Evolutionary conservation across 2,888 invertebrate species (phyloP).

Genomic region (Carcina quercana): DNA sequence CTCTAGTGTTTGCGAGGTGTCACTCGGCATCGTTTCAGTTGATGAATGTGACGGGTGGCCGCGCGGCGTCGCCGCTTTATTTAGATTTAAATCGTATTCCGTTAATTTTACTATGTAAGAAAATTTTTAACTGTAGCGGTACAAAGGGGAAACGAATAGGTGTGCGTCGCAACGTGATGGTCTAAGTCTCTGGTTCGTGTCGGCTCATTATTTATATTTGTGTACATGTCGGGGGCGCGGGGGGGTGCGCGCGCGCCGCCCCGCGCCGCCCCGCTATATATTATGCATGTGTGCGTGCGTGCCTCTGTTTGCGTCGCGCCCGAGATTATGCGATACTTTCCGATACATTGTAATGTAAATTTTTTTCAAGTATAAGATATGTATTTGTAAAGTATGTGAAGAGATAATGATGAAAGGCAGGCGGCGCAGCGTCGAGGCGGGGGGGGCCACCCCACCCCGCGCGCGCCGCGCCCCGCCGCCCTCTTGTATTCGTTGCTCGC

Average conservation of each 20-base stretch:
- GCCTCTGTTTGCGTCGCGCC: constrained; percentile 31
- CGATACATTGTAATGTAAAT: constrained; percentile 68
- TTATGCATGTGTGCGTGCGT: constrained; percentile 34
- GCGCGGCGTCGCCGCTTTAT: constrained; percentile 32
- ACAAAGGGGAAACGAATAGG: constrained; percentile 61
- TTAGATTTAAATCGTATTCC: constrained; percentile 73
- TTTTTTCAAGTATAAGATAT: constrained; percentile 73
- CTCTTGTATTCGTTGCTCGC: constrained; percentile 58
- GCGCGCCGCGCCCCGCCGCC: constrained; percentile 3
- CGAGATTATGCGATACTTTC: constrained; percentile 37
- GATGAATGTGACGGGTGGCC: constrained; percentile 36
- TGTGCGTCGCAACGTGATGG: constrained; percentile 65
- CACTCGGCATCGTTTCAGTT: constrained; percentile 72
- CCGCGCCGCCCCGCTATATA: constrained; percentile 9
- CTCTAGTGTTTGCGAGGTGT: constrained; percentile 76
- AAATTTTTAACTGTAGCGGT: constrained; percentile 63
- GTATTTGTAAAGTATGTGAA: constrained; percentile 72
- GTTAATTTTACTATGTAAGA: constrained; percentile 71
- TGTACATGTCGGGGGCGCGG: constrained; percentile 34
- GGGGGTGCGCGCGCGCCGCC: constrained; percentile 2
- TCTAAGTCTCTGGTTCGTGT: constrained; percentile 44
- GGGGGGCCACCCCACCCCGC: constrained; percentile 20
- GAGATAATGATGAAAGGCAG: constrained; percentile 48
- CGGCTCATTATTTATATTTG: constrained; percentile 53
- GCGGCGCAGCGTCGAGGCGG: constrained; percentile 1